Evolutionary conservation across 2,113 vertebrate species (phyloP), one percentile per base, ranked within the genome.

Genomic region (Coptodon bakossiorum): DNA sequence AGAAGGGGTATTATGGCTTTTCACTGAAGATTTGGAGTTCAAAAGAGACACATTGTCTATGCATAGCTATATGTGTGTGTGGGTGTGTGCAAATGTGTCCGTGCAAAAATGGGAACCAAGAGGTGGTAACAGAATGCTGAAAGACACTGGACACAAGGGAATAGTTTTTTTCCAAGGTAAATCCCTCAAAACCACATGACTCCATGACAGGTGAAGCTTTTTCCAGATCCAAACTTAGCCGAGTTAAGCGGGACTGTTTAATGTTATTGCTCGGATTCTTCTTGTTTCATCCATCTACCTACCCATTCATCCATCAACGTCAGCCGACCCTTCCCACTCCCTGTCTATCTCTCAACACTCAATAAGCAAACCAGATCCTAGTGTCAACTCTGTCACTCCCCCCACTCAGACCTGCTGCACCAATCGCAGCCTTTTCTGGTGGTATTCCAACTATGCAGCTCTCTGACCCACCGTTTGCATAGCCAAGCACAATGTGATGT

Each of bases 361-460:
- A 94, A 95, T 96, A 96, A 96, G 93, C 94, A 93, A 89, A 92
- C 89, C 90, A 94, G 92, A 95, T 92, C 94, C 90, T 92, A 90
- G 52, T 93, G 92, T 95, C 92, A 90, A 82, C 85, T 87, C 57
- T 22, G 84, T 38, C 86, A 88, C 71, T 80, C 88, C 91, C 90
- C 86, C 86, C 82, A 80, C 85, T 11, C 29, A 59, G 63, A 87
- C 89, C 80, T 6, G 79, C 86, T 83, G 81, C 86, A 86, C 96
- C 95, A 94, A 96, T 96, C 93, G 79, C 63, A 93, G 84, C 87
- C 59, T 68, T 57, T 78, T 73, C 93, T 24, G 36, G 36, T 92
- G 96, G 96, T 83, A 97, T 96, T 93, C 88, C 89, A 95, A 94
- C 88, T 90, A 96, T 97, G 94, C 90, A 86, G 84, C 90, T 95